These are phyloP conservation scores for Drymonia ruficornis DNA, from an alignment of 2,888 invertebrate species.

Conservation along the genomic window DNA sequence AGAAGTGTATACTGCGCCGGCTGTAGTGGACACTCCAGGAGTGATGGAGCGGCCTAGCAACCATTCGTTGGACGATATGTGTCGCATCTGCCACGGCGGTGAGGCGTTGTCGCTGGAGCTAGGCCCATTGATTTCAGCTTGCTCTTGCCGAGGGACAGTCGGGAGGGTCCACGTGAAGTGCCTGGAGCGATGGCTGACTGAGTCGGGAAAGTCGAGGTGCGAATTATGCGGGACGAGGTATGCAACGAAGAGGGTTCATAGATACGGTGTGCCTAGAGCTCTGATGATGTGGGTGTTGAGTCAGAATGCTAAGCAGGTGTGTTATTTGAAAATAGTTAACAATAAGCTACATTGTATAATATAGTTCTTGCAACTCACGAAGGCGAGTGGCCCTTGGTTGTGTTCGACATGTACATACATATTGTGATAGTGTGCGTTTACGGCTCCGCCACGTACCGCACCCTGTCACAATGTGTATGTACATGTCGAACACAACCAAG, in stretches of 20 bases:
- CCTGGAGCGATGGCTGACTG: constrained; percentile 90
- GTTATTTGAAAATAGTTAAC: constrained; percentile 5
- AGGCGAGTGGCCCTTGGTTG: too few species aligned
- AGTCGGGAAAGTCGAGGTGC: constrained; percentile 88
- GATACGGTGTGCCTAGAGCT: constrained; percentile 83
- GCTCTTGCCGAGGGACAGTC: constrained; percentile 86
- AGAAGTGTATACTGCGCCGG: constrained; percentile 26
- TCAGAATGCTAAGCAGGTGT: constrained; percentile 78
- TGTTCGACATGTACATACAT: too few species aligned
- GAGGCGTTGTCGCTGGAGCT: constrained; percentile 59
- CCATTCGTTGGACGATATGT: constrained; percentile 72
- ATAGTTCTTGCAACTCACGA: too few species aligned
- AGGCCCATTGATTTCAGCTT: constrained; percentile 71
- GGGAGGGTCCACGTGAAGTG: constrained; percentile 90
- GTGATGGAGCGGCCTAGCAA: constrained; percentile 55
- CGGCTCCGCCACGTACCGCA: too few species aligned
- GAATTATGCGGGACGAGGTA: constrained; percentile 90
- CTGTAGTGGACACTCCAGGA: constrained; percentile 31
- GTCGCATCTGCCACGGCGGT: constrained; percentile 78
- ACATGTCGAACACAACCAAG: too few species aligned
- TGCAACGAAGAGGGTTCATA: constrained; percentile 86
- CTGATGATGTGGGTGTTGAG: constrained; percentile 86
- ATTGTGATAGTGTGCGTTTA: too few species aligned
- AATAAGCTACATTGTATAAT: too few species aligned
- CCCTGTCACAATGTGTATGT: too few species aligned